These are phyloP conservation scores for Lophius piscatorius DNA, from an alignment of 2,113 vertebrate genomes.

Conservation along the genomic window DNA sequence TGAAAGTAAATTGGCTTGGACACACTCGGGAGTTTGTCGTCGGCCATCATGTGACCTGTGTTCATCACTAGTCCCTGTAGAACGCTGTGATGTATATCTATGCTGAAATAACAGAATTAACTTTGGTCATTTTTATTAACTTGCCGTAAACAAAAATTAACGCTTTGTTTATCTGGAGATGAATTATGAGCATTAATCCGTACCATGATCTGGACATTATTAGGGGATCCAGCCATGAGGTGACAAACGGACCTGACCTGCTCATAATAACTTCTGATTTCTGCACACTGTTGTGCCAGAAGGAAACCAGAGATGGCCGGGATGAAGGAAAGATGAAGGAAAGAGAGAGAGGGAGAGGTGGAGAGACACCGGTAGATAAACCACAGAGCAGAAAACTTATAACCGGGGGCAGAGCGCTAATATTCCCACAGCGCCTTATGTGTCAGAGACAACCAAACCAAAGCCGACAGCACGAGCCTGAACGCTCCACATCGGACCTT, in stretches of 20 bases:
- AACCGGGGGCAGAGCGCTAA: slow-evolving; percentile 43
- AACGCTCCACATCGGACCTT: slow-evolving; percentile 44
- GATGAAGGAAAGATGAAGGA: background rate
- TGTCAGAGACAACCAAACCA: slow-evolving; percentile 45
- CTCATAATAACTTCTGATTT: background rate
- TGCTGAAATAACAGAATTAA: too few relatives aligned
- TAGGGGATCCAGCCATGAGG: too few relatives aligned
- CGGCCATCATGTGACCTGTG: too few relatives aligned
- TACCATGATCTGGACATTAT: too few relatives aligned
- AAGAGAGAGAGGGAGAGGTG: slow-evolving; percentile 1
- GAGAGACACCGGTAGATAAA: slow-evolving; percentile 9
- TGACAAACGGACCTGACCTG: background rate
- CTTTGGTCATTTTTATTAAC: too few relatives aligned
- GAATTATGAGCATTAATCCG: too few relatives aligned
- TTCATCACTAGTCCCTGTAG: too few relatives aligned
- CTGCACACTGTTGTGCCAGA: background rate
- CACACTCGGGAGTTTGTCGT: too few relatives aligned
- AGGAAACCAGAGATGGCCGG: slow-evolving; percentile 5
- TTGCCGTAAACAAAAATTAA: too few relatives aligned
- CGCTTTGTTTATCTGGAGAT: too few relatives aligned
- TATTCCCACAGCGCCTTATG: slow-evolving; percentile 42
- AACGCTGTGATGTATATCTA: too few relatives aligned
- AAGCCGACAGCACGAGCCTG: slow-evolving; percentile 54
- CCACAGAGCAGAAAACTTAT: slow-evolving; percentile 19
- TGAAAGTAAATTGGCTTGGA: too few relatives aligned